Evolutionary conservation across 2,797 vertebrate species (phyloP), one percentile per base, ranked within the genome.

Genomic region (Danionella dracula): DNA sequence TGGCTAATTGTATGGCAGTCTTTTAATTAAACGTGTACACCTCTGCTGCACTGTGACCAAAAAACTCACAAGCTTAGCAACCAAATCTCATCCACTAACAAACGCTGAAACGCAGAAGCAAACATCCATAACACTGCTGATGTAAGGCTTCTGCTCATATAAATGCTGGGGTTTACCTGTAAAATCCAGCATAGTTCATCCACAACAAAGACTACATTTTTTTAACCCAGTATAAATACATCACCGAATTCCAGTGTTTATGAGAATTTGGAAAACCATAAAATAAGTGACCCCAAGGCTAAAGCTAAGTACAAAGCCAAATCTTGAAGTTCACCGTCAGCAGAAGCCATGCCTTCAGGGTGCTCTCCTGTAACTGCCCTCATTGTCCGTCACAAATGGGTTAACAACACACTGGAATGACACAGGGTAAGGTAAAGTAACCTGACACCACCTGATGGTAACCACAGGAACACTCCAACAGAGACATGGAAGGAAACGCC

Each of bases 341-440:
- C 77, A 69, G 45, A 72, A 66, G 79, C 75, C 58, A 53, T 11
- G 31, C 27, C 57, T 60, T 29, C 57, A 16, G 57, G 57, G 42
- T 27, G 51, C 66, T 51, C 65, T 55, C 10, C 61, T 62, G 60
- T 74, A 70, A 78, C 56, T 49, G 71, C 62, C 35, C 76, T 27
- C 23, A 27, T 27, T 81, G 62, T 41, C 44, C 68, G 68, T 70
- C 75, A 60, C 53, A 64, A 34, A 81, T 34, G 76, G 78, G 84
- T 84, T 86, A 85, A 86, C 82, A 74, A 78, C 66, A 75, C 72
- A 77, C 54, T 72, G 72, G 55, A 72, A 78, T 79, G 79, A 84
- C 82, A 76, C 82, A 76, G 68, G 58, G 79, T 78, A 81, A 87
- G 80, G 85, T 82, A 79, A 84, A 76, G 88, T 83, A 89, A 90